Evolutionary conservation across 2,888 invertebrate genomes (phyloP).

Genomic region (Drosophila percnosoma): DNA sequence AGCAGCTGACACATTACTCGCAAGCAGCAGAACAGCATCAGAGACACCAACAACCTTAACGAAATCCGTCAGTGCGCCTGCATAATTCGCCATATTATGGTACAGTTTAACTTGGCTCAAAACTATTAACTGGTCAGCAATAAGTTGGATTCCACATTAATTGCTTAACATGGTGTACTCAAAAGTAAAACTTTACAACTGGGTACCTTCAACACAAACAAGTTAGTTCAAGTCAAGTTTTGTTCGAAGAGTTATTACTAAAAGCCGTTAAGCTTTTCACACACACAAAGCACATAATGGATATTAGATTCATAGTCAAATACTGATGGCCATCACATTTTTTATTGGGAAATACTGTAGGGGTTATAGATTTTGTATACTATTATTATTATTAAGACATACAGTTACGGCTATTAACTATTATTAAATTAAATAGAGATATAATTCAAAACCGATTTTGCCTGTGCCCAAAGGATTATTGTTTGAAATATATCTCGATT

Average conservation of each 20-base stretch:
- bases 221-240: background rate
- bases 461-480: background rate
- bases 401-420: background rate
- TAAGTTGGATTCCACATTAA: slow-evolving; percentile 29
- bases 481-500: too few species aligned
- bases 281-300: background rate
- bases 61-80: slow-evolving; percentile 51
- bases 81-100: slow-evolving; percentile 59
- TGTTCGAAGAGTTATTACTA: background rate
- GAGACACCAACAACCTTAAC: slow-evolving; percentile 10
- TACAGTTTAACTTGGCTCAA: slow-evolving; percentile 34
- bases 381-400: background rate
- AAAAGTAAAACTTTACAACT: background rate
- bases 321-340: background rate
- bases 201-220: background rate
- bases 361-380: background rate
- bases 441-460: background rate
- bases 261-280: background rate
- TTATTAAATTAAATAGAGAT: background rate
- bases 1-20: slow-evolving; percentile 61
- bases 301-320: background rate
- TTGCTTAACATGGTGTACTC: slow-evolving; percentile 28
- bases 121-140: slow-evolving; percentile 19
- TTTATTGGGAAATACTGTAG: background rate
- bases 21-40: slow-evolving; percentile 13